phyloP scores from a whole-genome alignment of 2,797 vertebrate species.

The Anguilla anguilla region DNA sequence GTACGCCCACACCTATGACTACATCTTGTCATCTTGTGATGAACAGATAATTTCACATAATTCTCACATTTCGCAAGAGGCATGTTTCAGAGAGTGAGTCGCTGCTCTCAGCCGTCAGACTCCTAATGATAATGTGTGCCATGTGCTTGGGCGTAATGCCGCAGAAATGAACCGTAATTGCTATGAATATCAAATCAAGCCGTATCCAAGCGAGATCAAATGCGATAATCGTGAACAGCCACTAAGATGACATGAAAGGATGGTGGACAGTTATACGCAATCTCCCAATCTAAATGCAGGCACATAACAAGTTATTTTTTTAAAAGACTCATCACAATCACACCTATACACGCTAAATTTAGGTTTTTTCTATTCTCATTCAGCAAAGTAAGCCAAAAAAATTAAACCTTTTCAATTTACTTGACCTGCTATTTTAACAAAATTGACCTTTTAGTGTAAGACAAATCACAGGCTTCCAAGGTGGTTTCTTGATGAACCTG shows the following conservation, averaged over 20 bases:
- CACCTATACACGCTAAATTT: background rate
- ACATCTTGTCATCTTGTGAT: slow-evolving; percentile 10
- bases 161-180: slow-evolving; percentile 73
- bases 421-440: background rate
- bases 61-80: slow-evolving; percentile 64
- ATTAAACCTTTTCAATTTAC: background rate
- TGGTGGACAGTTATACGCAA: background rate
- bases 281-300: background rate
- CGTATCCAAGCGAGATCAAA: slow-evolving; percentile 70
- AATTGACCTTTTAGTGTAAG: background rate
- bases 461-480: background rate
- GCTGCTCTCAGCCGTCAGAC: slow-evolving; percentile 54
- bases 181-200: slow-evolving; percentile 70
- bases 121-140: slow-evolving; percentile 67
- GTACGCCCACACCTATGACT: background rate
- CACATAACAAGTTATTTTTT: slow-evolving; percentile 9
- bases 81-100: slow-evolving; percentile 65
- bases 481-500: background rate
- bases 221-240: slow-evolving; percentile 56
- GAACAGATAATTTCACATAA: slow-evolving; percentile 55
- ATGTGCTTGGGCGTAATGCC: slow-evolving; percentile 69
- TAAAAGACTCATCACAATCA: background rate
- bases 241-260: slow-evolving; percentile 26
- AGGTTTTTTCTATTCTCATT: background rate
- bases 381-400: background rate